Percentiles rank a stretch among this genome's conserved stretches.
phyloP scores from a whole-genome alignment of 2,113 vertebrate species.

The Gadus macrocephalus region DNA sequence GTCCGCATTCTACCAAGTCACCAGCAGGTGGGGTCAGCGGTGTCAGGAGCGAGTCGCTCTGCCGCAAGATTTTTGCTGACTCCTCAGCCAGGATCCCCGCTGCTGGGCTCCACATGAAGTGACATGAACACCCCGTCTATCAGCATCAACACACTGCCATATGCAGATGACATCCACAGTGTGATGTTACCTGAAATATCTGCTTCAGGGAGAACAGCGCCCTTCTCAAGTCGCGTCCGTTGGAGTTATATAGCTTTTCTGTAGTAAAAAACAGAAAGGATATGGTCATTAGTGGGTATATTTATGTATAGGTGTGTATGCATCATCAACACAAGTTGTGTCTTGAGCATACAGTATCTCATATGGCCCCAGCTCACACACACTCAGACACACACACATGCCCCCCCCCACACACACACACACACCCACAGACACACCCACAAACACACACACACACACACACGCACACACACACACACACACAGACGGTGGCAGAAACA shows the following conservation, averaged over 20 bases:
- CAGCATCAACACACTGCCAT: no score
- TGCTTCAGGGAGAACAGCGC: conserved; percentile 96
- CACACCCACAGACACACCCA: not conserved
- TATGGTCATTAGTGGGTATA: not conserved
- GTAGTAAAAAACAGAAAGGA: conserved; percentile 20
- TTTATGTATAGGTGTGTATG: not conserved
- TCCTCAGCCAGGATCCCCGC: no score
- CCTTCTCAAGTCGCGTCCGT: conserved; percentile 86
- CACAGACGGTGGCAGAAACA: not conserved
- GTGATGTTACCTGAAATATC: conserved; percentile 86
- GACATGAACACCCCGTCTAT: no score
- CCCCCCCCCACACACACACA: not conserved
- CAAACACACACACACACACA: not conserved
- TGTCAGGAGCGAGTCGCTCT: no score
- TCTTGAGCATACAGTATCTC: not conserved
- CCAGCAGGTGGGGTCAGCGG: no score
- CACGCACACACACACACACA: not conserved
- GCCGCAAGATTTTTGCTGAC: no score
- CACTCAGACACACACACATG: not conserved
- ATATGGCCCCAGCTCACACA: not conserved
- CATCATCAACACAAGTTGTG: conserved; percentile 9
- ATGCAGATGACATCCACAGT: not conserved
- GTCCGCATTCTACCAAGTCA: no score
- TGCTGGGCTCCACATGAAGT: no score
- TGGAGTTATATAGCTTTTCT: conserved; percentile 93